Evolutionary conservation across 2,888 invertebrate species (phyloP).

Genomic region (Lasioglossum figueresi): DNA sequence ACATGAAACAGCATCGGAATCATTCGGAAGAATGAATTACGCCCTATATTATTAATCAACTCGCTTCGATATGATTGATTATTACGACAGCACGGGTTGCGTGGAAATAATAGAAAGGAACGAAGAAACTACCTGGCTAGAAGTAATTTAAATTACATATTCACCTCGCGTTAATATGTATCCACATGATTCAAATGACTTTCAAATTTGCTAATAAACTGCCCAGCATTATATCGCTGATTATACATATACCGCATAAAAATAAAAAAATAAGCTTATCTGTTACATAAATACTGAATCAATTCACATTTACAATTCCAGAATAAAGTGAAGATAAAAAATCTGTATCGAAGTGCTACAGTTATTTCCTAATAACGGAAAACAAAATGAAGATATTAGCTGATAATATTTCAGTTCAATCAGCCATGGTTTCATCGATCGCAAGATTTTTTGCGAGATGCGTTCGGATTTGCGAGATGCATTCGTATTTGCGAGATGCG

Average conservation of each 20-base stretch:
- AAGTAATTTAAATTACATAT: constrained; percentile 9
- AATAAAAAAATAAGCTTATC: neutral
- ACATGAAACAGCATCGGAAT: neutral
- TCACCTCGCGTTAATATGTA: neutral
- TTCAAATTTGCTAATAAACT: neutral
- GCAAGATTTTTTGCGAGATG: neutral
- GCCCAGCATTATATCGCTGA: neutral
- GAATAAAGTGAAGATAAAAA: neutral
- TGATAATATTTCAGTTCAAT: neutral
- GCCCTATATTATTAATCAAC: neutral
- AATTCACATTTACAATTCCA: too few species aligned
- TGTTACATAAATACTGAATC: too few species aligned
- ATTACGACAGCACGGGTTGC: neutral
- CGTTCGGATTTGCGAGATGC: neutral
- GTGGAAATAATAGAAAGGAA: neutral
- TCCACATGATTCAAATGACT: neutral
- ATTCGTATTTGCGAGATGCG: too few species aligned
- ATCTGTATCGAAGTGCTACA: neutral
- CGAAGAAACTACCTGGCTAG: constrained; percentile 1
- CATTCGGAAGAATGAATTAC: neutral
- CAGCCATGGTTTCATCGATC: neutral
- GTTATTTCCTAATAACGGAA: neutral
- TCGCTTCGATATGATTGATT: neutral
- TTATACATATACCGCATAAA: neutral
- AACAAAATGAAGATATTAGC: neutral